phyloP scores from a whole-genome alignment of 2,113 vertebrate genomes.

The Sceloporus undulatus region DNA sequence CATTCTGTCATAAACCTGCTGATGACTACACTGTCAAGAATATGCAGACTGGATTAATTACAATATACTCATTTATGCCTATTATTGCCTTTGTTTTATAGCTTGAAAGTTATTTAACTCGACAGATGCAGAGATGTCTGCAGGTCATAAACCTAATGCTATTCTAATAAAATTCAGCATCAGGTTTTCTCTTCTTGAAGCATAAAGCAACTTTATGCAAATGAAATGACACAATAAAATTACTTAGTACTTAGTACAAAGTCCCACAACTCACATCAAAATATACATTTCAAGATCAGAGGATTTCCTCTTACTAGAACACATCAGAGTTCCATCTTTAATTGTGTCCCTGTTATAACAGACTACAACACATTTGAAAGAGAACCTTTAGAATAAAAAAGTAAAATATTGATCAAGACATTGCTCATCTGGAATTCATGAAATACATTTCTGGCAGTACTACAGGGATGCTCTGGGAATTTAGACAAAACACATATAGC shows the following conservation, averaged over 20 bases:
- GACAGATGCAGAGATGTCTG: slow-evolving; percentile 74
- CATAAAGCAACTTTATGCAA: slow-evolving; percentile 67
- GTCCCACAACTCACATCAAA: slow-evolving; percentile 55
- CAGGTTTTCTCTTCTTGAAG: slow-evolving; percentile 71
- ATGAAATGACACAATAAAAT: slow-evolving; percentile 62
- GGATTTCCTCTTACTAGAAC: slow-evolving; percentile 33
- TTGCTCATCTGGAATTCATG: neutral
- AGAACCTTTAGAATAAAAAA: neutral
- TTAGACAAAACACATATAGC: neutral
- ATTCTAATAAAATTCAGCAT: slow-evolving; percentile 71
- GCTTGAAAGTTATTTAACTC: slow-evolving; percentile 67
- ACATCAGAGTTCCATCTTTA: neutral
- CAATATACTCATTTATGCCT: slow-evolving; percentile 66
- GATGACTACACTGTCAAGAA: slow-evolving; percentile 29
- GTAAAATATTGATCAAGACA: neutral
- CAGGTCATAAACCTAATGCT: slow-evolving; percentile 74
- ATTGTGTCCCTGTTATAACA: neutral
- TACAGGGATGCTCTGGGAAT: neutral
- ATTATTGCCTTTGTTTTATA: slow-evolving; percentile 51
- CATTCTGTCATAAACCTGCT: neutral
- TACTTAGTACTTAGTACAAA: slow-evolving; percentile 58
- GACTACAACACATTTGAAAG: neutral
- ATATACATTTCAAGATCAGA: slow-evolving; percentile 47
- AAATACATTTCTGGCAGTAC: neutral
- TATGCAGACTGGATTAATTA: slow-evolving; percentile 72